Evolutionary conservation across 2,113 vertebrate genomes (phyloP), one percentile per base, ranked within the genome.

Genomic region (Leptobrachium ailaonicum): DNA sequence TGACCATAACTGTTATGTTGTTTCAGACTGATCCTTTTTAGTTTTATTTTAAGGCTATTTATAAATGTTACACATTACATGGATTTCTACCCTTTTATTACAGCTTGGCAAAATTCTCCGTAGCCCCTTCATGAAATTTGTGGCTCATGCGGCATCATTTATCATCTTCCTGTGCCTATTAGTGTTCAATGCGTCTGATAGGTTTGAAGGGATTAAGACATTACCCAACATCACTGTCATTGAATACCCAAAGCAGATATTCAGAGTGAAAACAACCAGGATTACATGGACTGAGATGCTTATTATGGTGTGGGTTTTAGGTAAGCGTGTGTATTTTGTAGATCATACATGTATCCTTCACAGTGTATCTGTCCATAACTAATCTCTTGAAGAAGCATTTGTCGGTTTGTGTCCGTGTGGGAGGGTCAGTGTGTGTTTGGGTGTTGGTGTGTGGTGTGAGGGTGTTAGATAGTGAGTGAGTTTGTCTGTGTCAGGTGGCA

Each of bases 61-160:
- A 32, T 32, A 50, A 50, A 50, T 8, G 4, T 5, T 50, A 50
- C 10, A 11, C 56, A 60, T 14, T 60, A 60, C 4, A 60, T 12
- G 11, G 13, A 13, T 60, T 12, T 62, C 9, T 82, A 44, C 56
- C 86, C 82, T 85, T 83, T 76, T 43, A 81, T 86, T 73, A 40
- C 87, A 96, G 95, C 89, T 96, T 84, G 95, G 95, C 82, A 95
- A 92, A 86, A 79, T 93, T 74, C 92, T 96, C 62, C 92, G 95
- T 76, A 96, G 95, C 83, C 95, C 95, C 3, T 96, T 96, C 83
- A 96, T 96, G 95, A 96, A 96, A 86, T 96, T 96, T 74, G 95
- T 96, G 83, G 95, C 95, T 2, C 95, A 96, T 2, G 95, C 95
- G 2, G 94, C 94, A 11, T 96, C 95, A 73, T 96, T 96, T 90